Percentiles rank a stretch among this genome's conserved stretches.
Conservation (phyloP, 2,797 vertebrate species). For the Cirrhinus mrigala region DNA sequence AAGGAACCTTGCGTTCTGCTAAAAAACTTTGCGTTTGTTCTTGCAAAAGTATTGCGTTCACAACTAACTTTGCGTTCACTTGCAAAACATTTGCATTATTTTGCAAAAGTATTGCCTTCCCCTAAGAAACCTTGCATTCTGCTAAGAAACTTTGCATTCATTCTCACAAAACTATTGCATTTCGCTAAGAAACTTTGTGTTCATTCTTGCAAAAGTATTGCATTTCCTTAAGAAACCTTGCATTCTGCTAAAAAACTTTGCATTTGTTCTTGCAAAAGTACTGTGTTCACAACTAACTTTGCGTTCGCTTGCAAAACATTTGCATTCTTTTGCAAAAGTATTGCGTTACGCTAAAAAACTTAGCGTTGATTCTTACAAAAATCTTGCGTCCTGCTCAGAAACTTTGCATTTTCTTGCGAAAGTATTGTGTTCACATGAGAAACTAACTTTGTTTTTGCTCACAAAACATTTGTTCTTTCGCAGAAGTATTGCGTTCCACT, state of each 20-base stretch:
- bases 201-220: no score
- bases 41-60: neutral
- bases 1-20: neutral
- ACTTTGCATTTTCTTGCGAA: no score
- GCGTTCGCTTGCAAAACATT: neutral
- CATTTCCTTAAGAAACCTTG: neutral
- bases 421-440: neutral
- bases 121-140: no score
- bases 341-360: no score
- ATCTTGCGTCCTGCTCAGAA: neutral
- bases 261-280: neutral
- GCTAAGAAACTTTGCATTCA: neutral
- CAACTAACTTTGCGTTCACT: neutral
- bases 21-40: neutral
- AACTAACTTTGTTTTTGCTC: no score
- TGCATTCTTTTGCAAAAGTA: neutral
- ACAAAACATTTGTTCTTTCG: no score
- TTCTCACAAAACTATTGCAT: neutral
- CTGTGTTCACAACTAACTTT: neutral
- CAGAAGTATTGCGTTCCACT: no score
- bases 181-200: neutral
- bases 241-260: no score
- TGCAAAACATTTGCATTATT: no score
- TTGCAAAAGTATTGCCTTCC: no score
- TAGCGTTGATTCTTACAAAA: neutral